Base-by-base conservation (phyloP, 2,113 vertebrate genomes). In the Anas platyrhynchos region DNA sequence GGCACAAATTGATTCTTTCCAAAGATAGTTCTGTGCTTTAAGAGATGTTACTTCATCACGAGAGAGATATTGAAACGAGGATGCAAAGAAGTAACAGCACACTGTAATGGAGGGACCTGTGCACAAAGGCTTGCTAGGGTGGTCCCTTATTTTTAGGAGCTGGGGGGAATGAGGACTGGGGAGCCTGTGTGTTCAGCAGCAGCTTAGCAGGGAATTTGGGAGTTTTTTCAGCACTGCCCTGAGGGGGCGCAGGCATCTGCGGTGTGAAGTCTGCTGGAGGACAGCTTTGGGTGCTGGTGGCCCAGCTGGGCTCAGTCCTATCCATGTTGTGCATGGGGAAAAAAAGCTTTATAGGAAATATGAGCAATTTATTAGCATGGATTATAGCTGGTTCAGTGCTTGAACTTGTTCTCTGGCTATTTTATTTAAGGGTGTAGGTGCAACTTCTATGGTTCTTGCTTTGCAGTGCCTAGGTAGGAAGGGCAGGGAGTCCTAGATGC, bases 101-200 rank as follows among this genome's bases (percentile, higher is more conserved):
- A 0, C 9, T 14, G 32, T 25, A 32, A 44, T 0, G 7, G 29
- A 79, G 10, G 15, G 32, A 32, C 20, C 6, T 0, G 3, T 54
- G 36, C 6, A 2, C 13, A 23, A 9, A 26, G 38, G 17, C 8
- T 77, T 86, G 23, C 11, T 13, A 6, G 38, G 34, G 26, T 20
- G 44, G 9, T 46, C 44, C 8, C 9, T 46, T 20, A 4, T 20
- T 46, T 46, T 46, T 46, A 46, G 8, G 44, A 46, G 44, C 44
- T 46, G 2, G 13, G 18, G 4, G 12, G 27, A 29, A 54, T 27
- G 29, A 62, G 16, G 55, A 23, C 5, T 12, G 16, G 17, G 5
- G 23, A 16, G 5, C 9, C 22, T 46, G 44, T 4, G 7, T 20
- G 4, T 48, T 18, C 48, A 27, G 16, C 44, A 61, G 61, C 56